Conservation (phyloP, 2,113 vertebrate genomes). For the Echinops telfairi region DNA sequence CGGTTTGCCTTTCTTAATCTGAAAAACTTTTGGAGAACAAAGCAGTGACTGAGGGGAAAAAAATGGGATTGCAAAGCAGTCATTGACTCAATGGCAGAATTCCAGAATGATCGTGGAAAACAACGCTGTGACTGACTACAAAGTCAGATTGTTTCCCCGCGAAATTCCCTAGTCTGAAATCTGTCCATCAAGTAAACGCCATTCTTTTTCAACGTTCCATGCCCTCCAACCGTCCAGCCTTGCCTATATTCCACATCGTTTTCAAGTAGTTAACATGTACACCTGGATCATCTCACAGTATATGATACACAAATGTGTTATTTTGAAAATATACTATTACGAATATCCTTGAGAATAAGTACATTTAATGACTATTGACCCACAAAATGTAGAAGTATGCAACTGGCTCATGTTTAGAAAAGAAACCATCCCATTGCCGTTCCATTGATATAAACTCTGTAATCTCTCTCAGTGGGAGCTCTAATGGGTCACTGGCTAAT, state of each 20-base stretch:
- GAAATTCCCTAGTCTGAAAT: constrained; percentile 44
- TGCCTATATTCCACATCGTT: neutral
- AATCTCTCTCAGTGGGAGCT: no score
- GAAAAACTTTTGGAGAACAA: constrained; percentile 74
- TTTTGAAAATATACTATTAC: neutral
- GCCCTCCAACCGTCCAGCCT: constrained; percentile 19
- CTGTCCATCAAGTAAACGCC: constrained; percentile 65
- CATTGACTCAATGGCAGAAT: constrained; percentile 62
- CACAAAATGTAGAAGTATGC: neutral
- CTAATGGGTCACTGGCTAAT: no score
- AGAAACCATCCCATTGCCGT: no score
- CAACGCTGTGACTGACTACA: constrained; percentile 52
- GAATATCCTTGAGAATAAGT: neutral
- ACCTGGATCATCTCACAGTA: neutral
- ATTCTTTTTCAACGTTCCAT: constrained; percentile 50
- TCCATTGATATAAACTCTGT: no score
- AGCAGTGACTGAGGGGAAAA: constrained; percentile 60
- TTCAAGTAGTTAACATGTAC: neutral
- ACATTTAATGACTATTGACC: neutral
- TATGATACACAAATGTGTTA: neutral
- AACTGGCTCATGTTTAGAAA: neutral
- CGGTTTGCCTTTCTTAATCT: constrained; percentile 72
- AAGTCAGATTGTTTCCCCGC: constrained; percentile 74
- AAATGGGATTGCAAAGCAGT: constrained; percentile 55
- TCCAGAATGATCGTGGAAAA: constrained; percentile 57